phyloP scores from a whole-genome alignment of 2,797 vertebrate genomes.

The Okamejei kenojei region DNA sequence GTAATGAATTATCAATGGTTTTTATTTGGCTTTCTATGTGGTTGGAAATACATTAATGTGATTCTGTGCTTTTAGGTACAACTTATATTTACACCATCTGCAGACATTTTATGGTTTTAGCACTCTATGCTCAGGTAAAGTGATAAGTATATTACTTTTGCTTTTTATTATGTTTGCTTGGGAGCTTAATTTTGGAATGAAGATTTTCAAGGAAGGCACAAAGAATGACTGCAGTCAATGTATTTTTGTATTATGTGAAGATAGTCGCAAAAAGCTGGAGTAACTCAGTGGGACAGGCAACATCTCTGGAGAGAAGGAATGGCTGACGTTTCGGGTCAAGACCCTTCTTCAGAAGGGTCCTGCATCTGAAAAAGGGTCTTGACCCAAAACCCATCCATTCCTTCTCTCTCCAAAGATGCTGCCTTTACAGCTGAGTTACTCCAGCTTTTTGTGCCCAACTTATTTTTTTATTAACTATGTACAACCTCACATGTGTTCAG shows the following conservation, averaged over 20 bases:
- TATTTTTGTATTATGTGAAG: too few species aligned
- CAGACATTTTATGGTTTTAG: constrained; percentile 76
- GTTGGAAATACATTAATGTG: neutral
- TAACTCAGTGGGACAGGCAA: too few species aligned
- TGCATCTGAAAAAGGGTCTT: too few species aligned
- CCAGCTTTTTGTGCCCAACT: neutral
- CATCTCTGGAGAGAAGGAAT: too few species aligned
- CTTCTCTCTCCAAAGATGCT: too few species aligned
- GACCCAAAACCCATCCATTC: too few species aligned
- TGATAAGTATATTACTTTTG: neutral
- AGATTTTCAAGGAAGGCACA: neutral
- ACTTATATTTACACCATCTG: constrained; percentile 81
- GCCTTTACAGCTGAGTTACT: too few species aligned
- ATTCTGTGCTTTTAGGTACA: constrained; percentile 64
- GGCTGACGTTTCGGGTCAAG: too few species aligned
- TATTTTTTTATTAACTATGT: neutral
- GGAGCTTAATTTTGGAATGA: neutral
- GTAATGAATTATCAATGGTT: neutral
- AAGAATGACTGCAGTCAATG: neutral
- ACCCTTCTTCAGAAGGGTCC: too few species aligned
- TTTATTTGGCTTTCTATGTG: neutral
- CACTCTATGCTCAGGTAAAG: constrained; percentile 74
- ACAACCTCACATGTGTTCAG: neutral
- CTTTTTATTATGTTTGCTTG: neutral
- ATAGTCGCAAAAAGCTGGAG: too few species aligned